phyloP scores from a whole-genome alignment of 2,888 invertebrate species.

The Corbicula japonica region DNA sequence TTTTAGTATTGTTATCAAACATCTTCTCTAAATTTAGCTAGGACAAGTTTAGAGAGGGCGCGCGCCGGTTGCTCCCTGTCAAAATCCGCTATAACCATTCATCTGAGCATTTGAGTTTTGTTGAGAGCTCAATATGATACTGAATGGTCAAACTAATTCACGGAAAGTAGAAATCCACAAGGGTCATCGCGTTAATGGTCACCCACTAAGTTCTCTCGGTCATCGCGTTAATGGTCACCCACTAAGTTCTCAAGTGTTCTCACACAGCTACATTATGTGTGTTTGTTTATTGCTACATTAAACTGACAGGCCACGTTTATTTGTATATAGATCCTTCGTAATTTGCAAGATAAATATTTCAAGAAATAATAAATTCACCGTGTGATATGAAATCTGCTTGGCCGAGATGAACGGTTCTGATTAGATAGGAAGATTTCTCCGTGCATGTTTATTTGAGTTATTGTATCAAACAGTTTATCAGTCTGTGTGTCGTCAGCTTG shows the following conservation, averaged over 20 bases:
- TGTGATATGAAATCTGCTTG: not conserved
- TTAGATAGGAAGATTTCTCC: not conserved
- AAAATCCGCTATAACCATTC: too few species aligned
- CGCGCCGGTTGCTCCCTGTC: too few species aligned
- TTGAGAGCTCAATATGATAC: too few species aligned
- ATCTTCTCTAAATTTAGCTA: too few species aligned
- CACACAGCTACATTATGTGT: not conserved
- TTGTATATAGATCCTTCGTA: conserved; percentile 23
- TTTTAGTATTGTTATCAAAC: too few species aligned
- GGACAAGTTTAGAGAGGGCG: too few species aligned
- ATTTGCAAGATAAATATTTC: conserved; percentile 32
- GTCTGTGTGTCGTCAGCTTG: not conserved
- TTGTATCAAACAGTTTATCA: not conserved
- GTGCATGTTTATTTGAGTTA: not conserved
- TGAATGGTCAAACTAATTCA: too few species aligned
- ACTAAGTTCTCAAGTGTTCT: conserved; percentile 6
- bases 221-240: conserved; percentile 1
- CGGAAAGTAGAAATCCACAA: conserved; percentile 11
- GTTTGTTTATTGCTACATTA: conserved; percentile 22
- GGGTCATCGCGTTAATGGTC: conserved; percentile 14
- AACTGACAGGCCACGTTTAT: conserved; percentile 32
- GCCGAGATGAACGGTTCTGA: not conserved
- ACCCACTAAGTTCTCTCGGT: conserved; percentile 7
- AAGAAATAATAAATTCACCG: conserved; percentile 27
- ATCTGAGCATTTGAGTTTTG: too few species aligned